Conservation (phyloP, 2,113 vertebrate genomes). For the Lophotis ruficrista region DNA sequence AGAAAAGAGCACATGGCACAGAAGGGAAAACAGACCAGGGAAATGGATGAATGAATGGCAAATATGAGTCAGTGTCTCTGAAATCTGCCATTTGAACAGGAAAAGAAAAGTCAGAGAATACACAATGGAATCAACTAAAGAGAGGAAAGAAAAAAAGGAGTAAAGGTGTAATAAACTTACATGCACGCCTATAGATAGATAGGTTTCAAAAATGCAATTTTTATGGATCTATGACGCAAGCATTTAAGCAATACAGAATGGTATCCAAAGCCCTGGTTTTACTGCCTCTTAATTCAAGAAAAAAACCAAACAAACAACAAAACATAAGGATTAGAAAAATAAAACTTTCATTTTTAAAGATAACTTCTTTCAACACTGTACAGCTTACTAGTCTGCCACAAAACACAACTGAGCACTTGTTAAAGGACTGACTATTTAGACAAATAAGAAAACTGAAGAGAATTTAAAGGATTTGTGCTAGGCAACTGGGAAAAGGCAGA, state of each 20-base stretch:
- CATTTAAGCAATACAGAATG: not conserved
- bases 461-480: not conserved
- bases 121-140: not conserved
- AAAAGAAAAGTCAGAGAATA: not conserved
- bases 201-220: not conserved
- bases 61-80: not conserved
- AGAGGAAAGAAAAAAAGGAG: not conserved
- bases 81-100: not conserved
- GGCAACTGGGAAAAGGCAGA: not conserved
- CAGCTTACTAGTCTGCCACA: not conserved
- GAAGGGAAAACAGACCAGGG: not conserved
- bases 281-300: not conserved
- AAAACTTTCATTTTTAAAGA: not conserved
- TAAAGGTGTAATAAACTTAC: not conserved
- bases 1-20: not conserved
- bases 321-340: not conserved
- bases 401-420: not conserved
- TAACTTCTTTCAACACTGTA: not conserved
- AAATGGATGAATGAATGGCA: not conserved
- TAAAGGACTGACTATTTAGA: not conserved
- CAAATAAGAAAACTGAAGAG: not conserved
- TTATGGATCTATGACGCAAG: not conserved
- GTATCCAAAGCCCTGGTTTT: not conserved
- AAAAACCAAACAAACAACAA: not conserved
- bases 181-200: fast-evolving